These are phyloP conservation scores for Drosophila tsacasi DNA, from an alignment of 1,140 invertebrate genomes.

Conservation along the genomic window DNA sequence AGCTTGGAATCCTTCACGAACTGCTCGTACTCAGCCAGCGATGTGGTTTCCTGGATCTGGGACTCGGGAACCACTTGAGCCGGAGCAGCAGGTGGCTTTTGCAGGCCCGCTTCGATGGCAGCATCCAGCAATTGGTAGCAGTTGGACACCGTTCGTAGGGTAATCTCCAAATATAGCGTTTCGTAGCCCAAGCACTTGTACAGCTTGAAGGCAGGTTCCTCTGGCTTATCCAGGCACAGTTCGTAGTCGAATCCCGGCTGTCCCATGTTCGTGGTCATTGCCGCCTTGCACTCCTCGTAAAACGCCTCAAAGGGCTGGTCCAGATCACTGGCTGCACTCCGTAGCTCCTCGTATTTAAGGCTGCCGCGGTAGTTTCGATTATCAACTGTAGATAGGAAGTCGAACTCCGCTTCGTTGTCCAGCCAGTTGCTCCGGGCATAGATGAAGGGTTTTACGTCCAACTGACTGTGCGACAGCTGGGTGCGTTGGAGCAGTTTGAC, in stretches of 20 bases:
- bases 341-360: slow-evolving; percentile 54
- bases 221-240: slow-evolving; percentile 16
- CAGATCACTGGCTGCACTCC: slow-evolving; percentile 46
- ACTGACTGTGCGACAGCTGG: slow-evolving; percentile 53
- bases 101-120: slow-evolving; percentile 46
- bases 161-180: slow-evolving; percentile 57
- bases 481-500: slow-evolving; percentile 61
- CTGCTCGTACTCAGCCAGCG: slow-evolving; percentile 47
- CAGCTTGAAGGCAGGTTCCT: slow-evolving; percentile 51
- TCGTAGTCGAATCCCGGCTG: slow-evolving; percentile 60
- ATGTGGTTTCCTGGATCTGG: not conserved
- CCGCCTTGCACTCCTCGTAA: slow-evolving; percentile 55
- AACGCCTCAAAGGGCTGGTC: slow-evolving; percentile 41
- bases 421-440: slow-evolving; percentile 57
- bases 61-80: too few relatives aligned
- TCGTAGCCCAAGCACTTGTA: slow-evolving; percentile 64
- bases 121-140: slow-evolving; percentile 53
- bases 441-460: slow-evolving; percentile 65
- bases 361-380: slow-evolving; percentile 39
- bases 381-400: slow-evolving; percentile 43
- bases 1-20: slow-evolving; percentile 39
- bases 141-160: slow-evolving; percentile 45
- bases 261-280: slow-evolving; percentile 62
- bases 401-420: slow-evolving; percentile 52
- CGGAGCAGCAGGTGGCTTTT: not conserved